Conservation (phyloP, 2,797 vertebrate species). For the Molossus molossus region DNA sequence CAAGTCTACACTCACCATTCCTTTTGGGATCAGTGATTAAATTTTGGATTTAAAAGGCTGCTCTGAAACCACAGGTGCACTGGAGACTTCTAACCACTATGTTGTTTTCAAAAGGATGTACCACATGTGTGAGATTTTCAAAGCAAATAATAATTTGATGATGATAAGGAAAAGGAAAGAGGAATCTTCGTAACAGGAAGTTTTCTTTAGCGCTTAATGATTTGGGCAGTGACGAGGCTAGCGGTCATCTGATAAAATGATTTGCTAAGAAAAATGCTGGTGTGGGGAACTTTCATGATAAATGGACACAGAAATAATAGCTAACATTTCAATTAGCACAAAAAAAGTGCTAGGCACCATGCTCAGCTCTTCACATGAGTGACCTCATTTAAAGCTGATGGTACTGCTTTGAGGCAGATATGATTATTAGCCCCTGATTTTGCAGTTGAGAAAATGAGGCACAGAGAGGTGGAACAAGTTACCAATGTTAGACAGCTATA, state of each 20-base stretch:
- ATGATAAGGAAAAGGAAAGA: conserved; percentile 18
- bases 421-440: background rate
- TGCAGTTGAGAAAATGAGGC: background rate
- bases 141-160: conserved; percentile 17
- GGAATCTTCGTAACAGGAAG: conserved; percentile 27
- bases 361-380: background rate
- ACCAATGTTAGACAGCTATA: background rate
- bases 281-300: background rate
- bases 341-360: rapidly evolving
- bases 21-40: background rate
- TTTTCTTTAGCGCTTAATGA: conserved; percentile 43
- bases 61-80: background rate
- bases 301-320: background rate
- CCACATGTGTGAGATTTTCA: background rate
- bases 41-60: background rate
- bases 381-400: background rate
- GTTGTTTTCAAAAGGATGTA: conserved; percentile 16
- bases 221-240: background rate
- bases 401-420: background rate
- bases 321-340: background rate
- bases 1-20: background rate
- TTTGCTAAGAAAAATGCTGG: conserved; percentile 22
- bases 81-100: background rate
- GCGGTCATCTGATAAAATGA: background rate
- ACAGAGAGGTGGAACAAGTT: background rate